phyloP scores from a whole-genome alignment of 2,888 invertebrate species.

The Phyllotreta cruciferae region DNA sequence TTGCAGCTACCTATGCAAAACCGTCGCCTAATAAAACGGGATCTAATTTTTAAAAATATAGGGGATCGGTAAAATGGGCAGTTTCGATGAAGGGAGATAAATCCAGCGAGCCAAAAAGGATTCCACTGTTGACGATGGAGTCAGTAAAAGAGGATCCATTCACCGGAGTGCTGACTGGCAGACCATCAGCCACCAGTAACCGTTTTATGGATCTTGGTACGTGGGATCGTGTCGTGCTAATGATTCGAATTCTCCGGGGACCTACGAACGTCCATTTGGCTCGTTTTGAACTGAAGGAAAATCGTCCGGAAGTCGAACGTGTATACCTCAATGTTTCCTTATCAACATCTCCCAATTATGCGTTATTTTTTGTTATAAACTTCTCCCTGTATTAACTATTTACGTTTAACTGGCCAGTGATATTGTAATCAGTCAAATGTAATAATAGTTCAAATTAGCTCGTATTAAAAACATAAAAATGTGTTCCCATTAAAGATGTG shows the following conservation, averaged over 20 bases:
- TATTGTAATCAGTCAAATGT: no score
- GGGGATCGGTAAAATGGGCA: no score
- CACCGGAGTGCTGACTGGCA: constrained; percentile 57
- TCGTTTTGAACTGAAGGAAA: constrained; percentile 28
- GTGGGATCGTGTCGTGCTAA: constrained; percentile 58
- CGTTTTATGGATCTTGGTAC: constrained; percentile 55
- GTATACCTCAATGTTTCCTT: constrained; percentile 32
- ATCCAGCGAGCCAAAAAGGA: constrained; percentile 32
- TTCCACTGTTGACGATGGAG: constrained; percentile 38
- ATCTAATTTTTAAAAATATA: no score
- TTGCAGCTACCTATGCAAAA: no score
- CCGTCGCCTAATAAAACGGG: no score
- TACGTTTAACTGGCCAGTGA: no score
- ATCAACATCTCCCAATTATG: constrained; percentile 23
- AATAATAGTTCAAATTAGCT: no score
- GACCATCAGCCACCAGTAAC: constrained; percentile 57
- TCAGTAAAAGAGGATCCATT: constrained; percentile 40
- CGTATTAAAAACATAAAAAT: no score
- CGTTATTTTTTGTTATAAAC: no score
- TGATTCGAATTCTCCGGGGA: constrained; percentile 55
- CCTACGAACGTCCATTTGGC: constrained; percentile 40
- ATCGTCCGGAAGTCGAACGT: constrained; percentile 33
- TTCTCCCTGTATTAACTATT: no score
- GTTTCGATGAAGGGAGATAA: no score
- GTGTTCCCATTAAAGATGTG: no score